Conservation (phyloP, 2,113 vertebrate species). For the Trogon surrucura region DNA sequence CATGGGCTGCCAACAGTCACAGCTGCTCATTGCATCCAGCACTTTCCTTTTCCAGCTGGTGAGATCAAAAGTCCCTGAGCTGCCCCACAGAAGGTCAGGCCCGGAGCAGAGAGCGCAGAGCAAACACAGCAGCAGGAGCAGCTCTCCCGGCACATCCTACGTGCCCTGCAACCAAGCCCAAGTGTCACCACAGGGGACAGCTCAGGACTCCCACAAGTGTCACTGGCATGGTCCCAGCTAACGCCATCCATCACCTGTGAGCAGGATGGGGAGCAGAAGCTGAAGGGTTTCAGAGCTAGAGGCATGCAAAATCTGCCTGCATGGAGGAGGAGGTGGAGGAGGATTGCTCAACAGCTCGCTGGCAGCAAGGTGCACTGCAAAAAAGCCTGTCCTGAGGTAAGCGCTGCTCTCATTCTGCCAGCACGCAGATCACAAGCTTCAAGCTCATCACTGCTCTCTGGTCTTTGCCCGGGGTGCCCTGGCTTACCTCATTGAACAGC, state of each 20-base stretch:
- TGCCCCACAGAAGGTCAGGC: not conserved
- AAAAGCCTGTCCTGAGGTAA: constrained; percentile 35
- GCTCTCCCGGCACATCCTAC: not conserved
- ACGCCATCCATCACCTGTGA: not conserved
- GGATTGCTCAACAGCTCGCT: constrained; percentile 34
- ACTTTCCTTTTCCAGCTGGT: not conserved
- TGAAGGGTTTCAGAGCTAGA: not conserved
- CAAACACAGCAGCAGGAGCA: not conserved
- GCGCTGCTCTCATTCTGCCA: not conserved
- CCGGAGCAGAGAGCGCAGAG: not conserved
- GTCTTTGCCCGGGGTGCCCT: not conserved
- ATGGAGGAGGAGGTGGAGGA: not conserved
- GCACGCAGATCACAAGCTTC: not conserved
- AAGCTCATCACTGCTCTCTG: not conserved
- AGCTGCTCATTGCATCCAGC: not conserved
- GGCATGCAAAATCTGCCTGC: not conserved
- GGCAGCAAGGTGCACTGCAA: not conserved
- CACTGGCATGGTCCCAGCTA: not conserved
- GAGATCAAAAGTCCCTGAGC: not conserved
- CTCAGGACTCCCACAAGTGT: not conserved
- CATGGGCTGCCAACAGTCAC: not conserved
- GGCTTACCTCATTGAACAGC: not conserved
- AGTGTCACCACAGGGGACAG: not conserved
- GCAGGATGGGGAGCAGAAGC: not conserved
- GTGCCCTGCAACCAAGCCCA: not conserved